A percentile compares a stretch with the other conserved stretches of the same genome.
Conservation (phyloP, 2,113 vertebrate species). For the Sapayoa aenigma region DNA sequence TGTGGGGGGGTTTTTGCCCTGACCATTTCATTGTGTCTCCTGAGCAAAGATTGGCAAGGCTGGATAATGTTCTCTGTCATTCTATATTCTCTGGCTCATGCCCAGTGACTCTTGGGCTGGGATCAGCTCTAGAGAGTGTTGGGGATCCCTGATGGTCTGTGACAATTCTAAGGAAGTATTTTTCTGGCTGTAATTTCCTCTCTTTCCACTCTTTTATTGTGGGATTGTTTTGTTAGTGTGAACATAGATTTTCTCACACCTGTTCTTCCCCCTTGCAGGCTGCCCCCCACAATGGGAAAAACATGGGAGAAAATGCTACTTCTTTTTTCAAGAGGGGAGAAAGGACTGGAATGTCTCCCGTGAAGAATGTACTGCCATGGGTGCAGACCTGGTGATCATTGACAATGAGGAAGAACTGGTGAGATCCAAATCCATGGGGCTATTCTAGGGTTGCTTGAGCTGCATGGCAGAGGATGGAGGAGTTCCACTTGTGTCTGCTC, state of each 20-base stretch:
- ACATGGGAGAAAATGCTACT: neutral
- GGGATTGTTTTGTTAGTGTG: neutral
- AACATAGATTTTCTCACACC: neutral
- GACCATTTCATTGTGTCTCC: neutral
- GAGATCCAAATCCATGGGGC: neutral
- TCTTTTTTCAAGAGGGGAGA: rapidly evolving
- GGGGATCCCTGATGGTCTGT: too few species aligned
- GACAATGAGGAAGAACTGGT: neutral
- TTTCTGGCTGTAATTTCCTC: neutral
- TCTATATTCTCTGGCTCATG: neutral
- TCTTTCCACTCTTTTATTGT: neutral
- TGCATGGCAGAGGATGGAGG: neutral
- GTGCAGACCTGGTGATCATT: slow-evolving; percentile 19
- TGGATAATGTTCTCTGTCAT: neutral
- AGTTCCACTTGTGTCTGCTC: neutral
- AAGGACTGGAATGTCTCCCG: neutral
- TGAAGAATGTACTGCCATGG: neutral
- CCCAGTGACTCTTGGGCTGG: neutral
- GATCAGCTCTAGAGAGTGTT: neutral
- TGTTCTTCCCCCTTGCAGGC: neutral
- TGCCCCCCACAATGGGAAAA: rapidly evolving
- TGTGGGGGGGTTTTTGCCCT: neutral
- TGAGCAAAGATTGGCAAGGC: neutral
- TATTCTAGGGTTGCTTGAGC: neutral
- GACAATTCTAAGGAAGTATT: neutral